Evolutionary conservation across 2,888 invertebrate genomes (phyloP).

Genomic region (Trichacis sp.): DNA sequence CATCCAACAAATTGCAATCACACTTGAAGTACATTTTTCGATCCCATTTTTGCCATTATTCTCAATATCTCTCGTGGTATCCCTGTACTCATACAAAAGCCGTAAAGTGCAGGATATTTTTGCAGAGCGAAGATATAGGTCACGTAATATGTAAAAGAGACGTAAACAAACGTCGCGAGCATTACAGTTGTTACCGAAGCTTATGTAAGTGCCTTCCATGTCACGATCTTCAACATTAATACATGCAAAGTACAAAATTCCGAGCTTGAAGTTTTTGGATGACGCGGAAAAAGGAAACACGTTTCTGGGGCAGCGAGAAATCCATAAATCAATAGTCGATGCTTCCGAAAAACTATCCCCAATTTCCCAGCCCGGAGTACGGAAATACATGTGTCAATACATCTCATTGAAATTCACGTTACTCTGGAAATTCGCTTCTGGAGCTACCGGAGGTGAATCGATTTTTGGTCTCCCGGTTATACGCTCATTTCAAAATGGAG

Average conservation of each 20-base stretch:
- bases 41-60: no score
- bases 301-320: neutral
- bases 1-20: no score
- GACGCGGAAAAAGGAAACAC: slow-evolving; percentile 1
- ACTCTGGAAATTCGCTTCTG: slow-evolving; percentile 33
- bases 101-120: neutral
- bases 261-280: neutral
- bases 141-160: slow-evolving; percentile 3
- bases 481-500: slow-evolving; percentile 30
- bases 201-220: slow-evolving; percentile 26
- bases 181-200: slow-evolving; percentile 12
- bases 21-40: no score
- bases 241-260: slow-evolving; percentile 13
- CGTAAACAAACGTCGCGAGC: slow-evolving; percentile 27
- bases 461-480: slow-evolving; percentile 11
- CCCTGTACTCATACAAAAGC: no score
- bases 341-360: slow-evolving; percentile 5
- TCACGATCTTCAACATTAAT: slow-evolving; percentile 14
- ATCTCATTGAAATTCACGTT: slow-evolving; percentile 41
- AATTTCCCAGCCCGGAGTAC: slow-evolving; percentile 24
- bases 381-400: slow-evolving; percentile 23
- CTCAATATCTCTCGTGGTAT: no score
- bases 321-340: neutral
- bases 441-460: slow-evolving; percentile 31
- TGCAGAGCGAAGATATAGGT: neutral